Evolutionary conservation across 2,797 vertebrate genomes (phyloP).

Genomic region (Lagocephalus sceleratus): DNA sequence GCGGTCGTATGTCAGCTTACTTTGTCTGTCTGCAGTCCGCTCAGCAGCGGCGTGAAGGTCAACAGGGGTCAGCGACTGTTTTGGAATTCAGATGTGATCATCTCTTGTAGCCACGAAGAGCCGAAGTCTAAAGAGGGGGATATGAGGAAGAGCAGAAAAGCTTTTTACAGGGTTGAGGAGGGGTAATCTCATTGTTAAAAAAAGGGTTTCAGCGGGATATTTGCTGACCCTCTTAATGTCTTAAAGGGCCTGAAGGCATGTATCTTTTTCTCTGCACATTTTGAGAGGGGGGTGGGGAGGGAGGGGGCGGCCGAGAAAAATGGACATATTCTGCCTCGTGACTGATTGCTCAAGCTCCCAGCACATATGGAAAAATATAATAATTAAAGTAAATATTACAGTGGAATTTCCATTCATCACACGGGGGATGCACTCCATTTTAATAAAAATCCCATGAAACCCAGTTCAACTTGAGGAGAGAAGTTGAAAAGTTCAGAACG

Average conservation of each 20-base stretch:
- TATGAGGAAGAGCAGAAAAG: constrained; percentile 22
- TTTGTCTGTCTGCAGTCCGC: constrained; percentile 21
- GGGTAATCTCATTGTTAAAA: constrained; percentile 50
- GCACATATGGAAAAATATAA: constrained; percentile 51
- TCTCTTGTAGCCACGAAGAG: not conserved
- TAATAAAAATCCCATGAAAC: constrained; percentile 32
- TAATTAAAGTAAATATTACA: constrained; percentile 44
- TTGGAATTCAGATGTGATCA: constrained; percentile 42
- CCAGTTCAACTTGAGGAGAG: constrained; percentile 29
- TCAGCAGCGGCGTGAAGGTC: constrained; percentile 26
- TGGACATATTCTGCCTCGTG: constrained; percentile 35
- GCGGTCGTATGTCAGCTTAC: constrained; percentile 19
- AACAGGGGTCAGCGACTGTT: constrained; percentile 46
- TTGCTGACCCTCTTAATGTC: constrained; percentile 68
- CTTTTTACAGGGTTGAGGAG: constrained; percentile 26
- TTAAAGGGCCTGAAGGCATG: constrained; percentile 58
- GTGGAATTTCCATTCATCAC: constrained; percentile 42
- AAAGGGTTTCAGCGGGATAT: constrained; percentile 63
- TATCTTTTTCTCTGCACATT: constrained; percentile 62
- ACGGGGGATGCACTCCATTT: too few relatives aligned
- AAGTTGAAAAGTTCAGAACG: constrained; percentile 8
- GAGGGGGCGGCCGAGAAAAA: constrained; percentile 33
- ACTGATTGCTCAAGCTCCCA: constrained; percentile 43
- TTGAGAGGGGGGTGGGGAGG: constrained; percentile 15
- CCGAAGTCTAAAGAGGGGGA: not conserved